phyloP scores from a whole-genome alignment of 2,113 vertebrate species.

The Microtus richardsoni region DNA sequence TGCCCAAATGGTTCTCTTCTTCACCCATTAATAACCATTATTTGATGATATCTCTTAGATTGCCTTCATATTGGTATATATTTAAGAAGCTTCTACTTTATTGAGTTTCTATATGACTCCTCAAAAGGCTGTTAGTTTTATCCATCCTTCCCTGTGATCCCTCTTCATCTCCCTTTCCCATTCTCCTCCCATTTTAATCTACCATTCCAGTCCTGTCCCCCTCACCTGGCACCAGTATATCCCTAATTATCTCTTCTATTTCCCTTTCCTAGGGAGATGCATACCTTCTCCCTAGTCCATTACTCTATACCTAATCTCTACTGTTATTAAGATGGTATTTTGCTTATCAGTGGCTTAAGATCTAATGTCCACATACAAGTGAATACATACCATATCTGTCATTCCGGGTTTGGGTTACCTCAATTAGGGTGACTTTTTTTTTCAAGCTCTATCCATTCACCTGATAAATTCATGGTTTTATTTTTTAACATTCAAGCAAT shows the following conservation, averaged over 20 bases:
- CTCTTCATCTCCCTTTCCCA: not conserved
- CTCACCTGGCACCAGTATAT: too few relatives aligned
- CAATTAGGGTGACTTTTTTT: not conserved
- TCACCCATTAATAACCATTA: not conserved
- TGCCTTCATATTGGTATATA: not conserved
- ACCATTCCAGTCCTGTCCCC: not conserved
- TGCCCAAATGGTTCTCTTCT: not conserved
- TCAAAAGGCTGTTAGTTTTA: not conserved
- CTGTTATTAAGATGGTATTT: not conserved
- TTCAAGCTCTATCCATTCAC: not conserved
- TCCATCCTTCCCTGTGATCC: not conserved
- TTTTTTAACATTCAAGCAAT: not conserved
- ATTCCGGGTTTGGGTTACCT: not conserved
- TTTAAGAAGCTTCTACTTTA: not conserved
- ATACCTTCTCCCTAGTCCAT: not conserved
- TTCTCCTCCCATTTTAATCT: not conserved
- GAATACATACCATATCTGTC: not conserved
- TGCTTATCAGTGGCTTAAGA: not conserved
- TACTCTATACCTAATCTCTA: not conserved
- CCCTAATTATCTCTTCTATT: not conserved
- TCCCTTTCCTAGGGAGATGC: not conserved
- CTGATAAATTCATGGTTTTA: not conserved
- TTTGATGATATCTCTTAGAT: not conserved
- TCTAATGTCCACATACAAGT: not conserved
- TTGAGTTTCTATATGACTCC: too few relatives aligned